Percentiles rank a stretch among this genome's conserved stretches.
Conservation (phyloP, 2,888 invertebrate species). For the Rotaria sp. region DNA sequence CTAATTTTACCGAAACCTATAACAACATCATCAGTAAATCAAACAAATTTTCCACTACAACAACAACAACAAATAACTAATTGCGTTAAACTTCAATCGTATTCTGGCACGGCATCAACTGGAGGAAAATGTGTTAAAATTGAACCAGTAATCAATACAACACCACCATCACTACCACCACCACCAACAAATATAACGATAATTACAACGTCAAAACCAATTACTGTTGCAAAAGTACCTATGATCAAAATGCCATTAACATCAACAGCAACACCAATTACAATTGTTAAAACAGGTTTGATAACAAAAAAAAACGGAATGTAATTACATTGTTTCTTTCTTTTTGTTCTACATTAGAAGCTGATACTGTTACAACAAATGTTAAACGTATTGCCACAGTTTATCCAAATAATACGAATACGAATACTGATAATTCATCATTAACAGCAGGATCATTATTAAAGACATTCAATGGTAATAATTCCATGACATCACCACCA, state of each 20-base stretch:
- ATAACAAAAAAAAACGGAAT: neutral
- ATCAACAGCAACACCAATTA: neutral
- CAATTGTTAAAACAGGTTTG: neutral
- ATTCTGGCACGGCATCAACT: neutral
- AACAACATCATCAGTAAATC: neutral
- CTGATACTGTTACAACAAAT: neutral
- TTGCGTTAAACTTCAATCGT: conserved; percentile 6
- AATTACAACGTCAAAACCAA: conserved; percentile 14
- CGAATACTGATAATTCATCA: neutral
- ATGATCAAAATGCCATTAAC: conserved; percentile 19
- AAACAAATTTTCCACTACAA: neutral
- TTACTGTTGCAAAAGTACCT: conserved; percentile 1
- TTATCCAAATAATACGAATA: neutral
- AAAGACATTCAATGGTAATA: neutral
- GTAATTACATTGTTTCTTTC: too few species aligned
- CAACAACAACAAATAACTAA: conserved; percentile 18
- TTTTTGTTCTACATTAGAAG: neutral
- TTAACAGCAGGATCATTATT: neutral
- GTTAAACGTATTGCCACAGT: neutral
- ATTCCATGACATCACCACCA: conserved; percentile 8
- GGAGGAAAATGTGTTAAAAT: conserved; percentile 13
- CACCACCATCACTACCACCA: neutral
- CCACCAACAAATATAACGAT: neutral
- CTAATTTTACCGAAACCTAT: neutral
- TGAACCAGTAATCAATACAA: neutral